Base-by-base conservation (phyloP, 2,888 invertebrate species). In the Pyrrhia umbra region DNA sequence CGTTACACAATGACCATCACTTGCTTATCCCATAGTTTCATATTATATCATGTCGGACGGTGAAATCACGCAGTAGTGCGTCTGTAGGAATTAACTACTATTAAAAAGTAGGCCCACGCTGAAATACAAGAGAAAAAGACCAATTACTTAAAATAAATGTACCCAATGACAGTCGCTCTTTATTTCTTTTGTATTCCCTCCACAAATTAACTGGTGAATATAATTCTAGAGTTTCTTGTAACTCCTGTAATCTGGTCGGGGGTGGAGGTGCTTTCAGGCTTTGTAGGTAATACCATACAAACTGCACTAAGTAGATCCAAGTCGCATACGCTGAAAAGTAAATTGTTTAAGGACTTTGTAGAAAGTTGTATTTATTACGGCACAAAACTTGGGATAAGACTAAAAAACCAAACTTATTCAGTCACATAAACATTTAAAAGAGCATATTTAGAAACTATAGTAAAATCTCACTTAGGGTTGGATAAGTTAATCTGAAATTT, bases 31-130 rank as follows among this genome's bases (percentile, higher is more conserved):
- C n/a, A 21, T 23, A 30, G 1, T 25, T 45, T 21, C 21, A 20
- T 42, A 13, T 10, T 15, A 6, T 23, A 25, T 45, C 8, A 15
- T 13, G 10, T 42, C 37, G n/a, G 37, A 37, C 37, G n/a, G n/a
- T 13, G 9, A 42, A 2, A 10, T 57, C 27, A 1, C n/a, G 6
- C 0, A 2, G 27, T 10, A 9, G 3, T 6, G 9, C n/a, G 10
- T 84, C 85, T 88, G 83, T 85, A 91, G 78, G 88, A 88, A 80
- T 85, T 80, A 76, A 90, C 83, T 72, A 92, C 90, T 79, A 87
- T 81, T 85, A 91, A 60, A 86, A 89, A 92, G 86, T 91, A 92
- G 77, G 57, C 42, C 91, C 91, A 92, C 68, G 88, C 90, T 92
- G 90, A 85, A 92, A 92, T 76, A 45, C 67, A 82, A 85, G 80